A percentile compares a stretch with the other conserved stretches of the same genome.
phyloP scores from a whole-genome alignment of 2,797 vertebrate genomes.

The Coranthus polyacanthus region DNA sequence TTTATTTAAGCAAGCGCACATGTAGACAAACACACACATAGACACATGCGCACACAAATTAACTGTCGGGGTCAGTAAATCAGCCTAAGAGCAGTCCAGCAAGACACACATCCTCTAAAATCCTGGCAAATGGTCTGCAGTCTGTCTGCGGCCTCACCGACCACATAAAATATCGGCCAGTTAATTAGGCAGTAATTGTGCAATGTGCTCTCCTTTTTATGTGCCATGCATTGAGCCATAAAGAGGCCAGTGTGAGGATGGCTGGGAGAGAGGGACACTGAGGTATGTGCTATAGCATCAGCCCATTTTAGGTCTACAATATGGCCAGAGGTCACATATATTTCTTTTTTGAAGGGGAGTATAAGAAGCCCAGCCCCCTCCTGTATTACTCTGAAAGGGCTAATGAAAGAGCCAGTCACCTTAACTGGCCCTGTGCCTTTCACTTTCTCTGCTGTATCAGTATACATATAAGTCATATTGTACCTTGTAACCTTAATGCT shows the following conservation, averaged over 20 bases:
- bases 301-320: constrained; percentile 43
- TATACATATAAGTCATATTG: constrained; percentile 9
- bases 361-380: constrained; percentile 25
- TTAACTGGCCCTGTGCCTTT: constrained; percentile 20
- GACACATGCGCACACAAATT: constrained; percentile 31
- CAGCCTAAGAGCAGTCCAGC: constrained; percentile 59
- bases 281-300: constrained; percentile 41
- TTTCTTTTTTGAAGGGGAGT: constrained; percentile 53
- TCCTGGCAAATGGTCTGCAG: constrained; percentile 73
- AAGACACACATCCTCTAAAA: constrained; percentile 74
- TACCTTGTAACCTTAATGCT: constrained; percentile 7
- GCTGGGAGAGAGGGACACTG: constrained; percentile 40
- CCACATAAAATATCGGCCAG: constrained; percentile 80
- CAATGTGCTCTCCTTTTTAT: constrained; percentile 78
- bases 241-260: constrained; percentile 70
- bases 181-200: constrained; percentile 83
- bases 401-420: constrained; percentile 48
- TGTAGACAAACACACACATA: constrained; percentile 39
- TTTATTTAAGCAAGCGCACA: constrained; percentile 46
- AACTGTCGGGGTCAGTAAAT: constrained; percentile 70
- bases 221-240: constrained; percentile 74
- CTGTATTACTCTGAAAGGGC: constrained; percentile 44
- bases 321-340: constrained; percentile 60
- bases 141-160: constrained; percentile 72
- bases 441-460: constrained; percentile 7